Percentiles rank a stretch among this genome's conserved stretches.
phyloP scores from a whole-genome alignment of 2,888 invertebrate genomes.

The Scelioninae gen. 1 region DNA sequence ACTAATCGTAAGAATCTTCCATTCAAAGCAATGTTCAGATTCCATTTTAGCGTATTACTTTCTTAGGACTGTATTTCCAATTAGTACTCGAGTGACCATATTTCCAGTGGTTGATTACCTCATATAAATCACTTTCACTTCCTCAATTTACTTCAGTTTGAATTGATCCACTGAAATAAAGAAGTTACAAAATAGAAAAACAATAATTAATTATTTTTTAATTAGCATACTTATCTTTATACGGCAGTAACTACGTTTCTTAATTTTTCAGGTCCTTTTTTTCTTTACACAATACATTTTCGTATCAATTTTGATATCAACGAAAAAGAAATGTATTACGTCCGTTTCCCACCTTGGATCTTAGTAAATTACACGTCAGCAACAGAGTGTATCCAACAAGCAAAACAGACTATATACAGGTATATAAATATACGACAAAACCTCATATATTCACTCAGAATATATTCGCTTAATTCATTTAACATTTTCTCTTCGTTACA shows the following conservation, averaged over 20 bases:
- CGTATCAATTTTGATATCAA: conserved; percentile 32
- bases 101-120: conserved; percentile 11
- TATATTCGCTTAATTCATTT: conserved; percentile 35
- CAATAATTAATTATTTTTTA: no score
- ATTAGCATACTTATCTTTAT: background rate
- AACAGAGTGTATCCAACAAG: conserved; percentile 39
- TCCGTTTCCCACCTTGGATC: conserved; percentile 36
- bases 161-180: background rate
- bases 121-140: conserved; percentile 20
- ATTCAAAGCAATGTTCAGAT: conserved; percentile 16
- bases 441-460: conserved; percentile 24
- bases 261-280: conserved; percentile 19
- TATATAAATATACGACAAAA: conserved; percentile 33
- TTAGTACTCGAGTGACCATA: conserved; percentile 22
- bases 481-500: conserved; percentile 21
- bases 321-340: conserved; percentile 36
- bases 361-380: conserved; percentile 43
- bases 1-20: conserved; percentile 24
- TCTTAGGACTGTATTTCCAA: conserved; percentile 10
- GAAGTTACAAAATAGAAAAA: background rate
- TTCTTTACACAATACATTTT: conserved; percentile 17
- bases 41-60: conserved; percentile 14
- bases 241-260: conserved; percentile 1
- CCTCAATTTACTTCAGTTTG: background rate
- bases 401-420: conserved; percentile 27